Evolutionary conservation across 2,888 invertebrate species (phyloP).

Genomic region (Eugnorisma glareosa): DNA sequence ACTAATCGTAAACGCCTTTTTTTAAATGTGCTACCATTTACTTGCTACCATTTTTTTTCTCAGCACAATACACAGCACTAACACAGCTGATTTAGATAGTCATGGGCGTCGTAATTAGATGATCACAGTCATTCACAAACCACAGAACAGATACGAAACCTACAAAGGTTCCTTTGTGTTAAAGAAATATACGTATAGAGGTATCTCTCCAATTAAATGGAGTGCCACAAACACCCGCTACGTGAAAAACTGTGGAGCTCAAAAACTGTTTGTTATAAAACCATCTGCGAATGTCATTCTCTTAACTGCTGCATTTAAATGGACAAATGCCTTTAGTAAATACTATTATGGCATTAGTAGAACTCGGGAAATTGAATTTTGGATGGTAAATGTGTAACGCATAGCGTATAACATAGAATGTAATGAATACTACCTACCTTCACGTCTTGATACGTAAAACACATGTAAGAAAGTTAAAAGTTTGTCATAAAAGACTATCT

Average conservation of each 20-base stretch:
- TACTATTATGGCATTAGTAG: slow-evolving; percentile 15
- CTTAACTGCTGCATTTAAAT: slow-evolving; percentile 62
- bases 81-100: background rate
- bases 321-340: slow-evolving; percentile 58
- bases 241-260: slow-evolving; percentile 65
- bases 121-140: slow-evolving; percentile 12
- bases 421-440: background rate
- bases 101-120: slow-evolving; percentile 17
- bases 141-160: slow-evolving; percentile 53
- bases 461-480: background rate
- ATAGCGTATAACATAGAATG: background rate
- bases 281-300: slow-evolving; percentile 67
- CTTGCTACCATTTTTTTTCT: too few relatives aligned
- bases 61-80: background rate
- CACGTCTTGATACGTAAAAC: background rate
- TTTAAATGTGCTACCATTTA: background rate
- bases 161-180: slow-evolving; percentile 71
- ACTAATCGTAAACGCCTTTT: background rate
- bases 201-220: slow-evolving; percentile 80
- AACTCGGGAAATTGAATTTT: slow-evolving; percentile 23
- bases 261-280: slow-evolving; percentile 73
- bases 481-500: background rate
- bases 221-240: slow-evolving; percentile 77
- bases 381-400: slow-evolving; percentile 1
- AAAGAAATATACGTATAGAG: slow-evolving; percentile 73